Evolutionary conservation across 2,888 invertebrate genomes (phyloP), one percentile per base, ranked within the genome.

Genomic region (Scotopteryx bipunctaria): DNA sequence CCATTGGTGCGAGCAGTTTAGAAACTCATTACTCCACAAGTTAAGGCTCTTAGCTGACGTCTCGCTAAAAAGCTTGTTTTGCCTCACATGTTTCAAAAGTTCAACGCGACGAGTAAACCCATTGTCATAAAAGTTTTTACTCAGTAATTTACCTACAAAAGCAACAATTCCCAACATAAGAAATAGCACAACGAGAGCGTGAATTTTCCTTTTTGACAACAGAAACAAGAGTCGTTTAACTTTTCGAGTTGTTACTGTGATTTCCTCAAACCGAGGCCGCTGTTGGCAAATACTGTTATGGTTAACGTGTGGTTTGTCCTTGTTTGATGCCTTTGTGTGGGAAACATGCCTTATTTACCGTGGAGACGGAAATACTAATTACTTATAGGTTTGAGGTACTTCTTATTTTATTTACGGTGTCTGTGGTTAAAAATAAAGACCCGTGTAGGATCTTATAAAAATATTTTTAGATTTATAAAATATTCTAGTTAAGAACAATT

Each of bases 211-310:
- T 81, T 79, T 77, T 76, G 76, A 79, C 73, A 78, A 76, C 70
- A 69, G 62, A 69, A 80, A 80, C 78, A 81, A 81, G 70, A 70
- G 78, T 76, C 76, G 76, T 82, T 73, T 73, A 81, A 81, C 81
- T 81, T 81, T 80, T 72, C 71, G 60, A 74, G 77, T 78, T 74
- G 75, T 62, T 63, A 61, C 66, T 60, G 66, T 61, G 61, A 59
- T 66, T 72, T 65, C 55, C 59, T 56, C 40, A 60, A 54, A 60
- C 61, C 50, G 40, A 53, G 56, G 41, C 61, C 54, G 66, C 63
- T 65, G 57, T 56, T 55, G 47, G 32, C 58, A 50, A 68, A 71
- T 66, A 67, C 63, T 47, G 45, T 48, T 55, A 35, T 37, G 59
- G 35, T 41, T 42, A 35, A 50, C 33, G 44, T 33, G 50, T 14